phyloP scores from a whole-genome alignment of 2,888 invertebrate genomes.

The Schizotus pectinicornis region DNA sequence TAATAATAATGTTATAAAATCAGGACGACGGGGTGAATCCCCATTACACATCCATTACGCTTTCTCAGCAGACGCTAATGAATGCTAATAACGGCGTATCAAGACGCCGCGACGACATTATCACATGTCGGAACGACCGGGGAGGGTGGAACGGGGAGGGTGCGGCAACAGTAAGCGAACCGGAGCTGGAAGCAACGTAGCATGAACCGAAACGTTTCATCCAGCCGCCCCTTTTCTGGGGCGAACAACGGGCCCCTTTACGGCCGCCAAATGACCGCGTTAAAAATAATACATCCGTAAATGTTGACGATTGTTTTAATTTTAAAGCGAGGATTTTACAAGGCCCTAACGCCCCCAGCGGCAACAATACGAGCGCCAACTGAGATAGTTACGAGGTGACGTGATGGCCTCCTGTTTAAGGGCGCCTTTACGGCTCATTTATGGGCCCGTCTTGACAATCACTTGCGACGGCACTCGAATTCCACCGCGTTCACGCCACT shows the following conservation, averaged over 20 bases:
- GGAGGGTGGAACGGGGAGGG: too few species aligned
- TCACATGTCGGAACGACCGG: slow-evolving; percentile 29
- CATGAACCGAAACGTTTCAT: slow-evolving; percentile 10
- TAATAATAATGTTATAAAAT: slow-evolving; percentile 33
- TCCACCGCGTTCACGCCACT: too few species aligned
- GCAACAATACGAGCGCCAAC: too few species aligned
- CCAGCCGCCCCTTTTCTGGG: not conserved
- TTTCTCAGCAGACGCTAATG: slow-evolving; percentile 45
- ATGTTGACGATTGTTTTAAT: slow-evolving; percentile 27
- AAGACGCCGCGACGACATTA: slow-evolving; percentile 45
- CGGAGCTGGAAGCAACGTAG: slow-evolving; percentile 12
- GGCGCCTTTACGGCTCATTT: too few species aligned
- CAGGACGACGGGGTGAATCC: slow-evolving; percentile 22
- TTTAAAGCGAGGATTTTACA: slow-evolving; percentile 2
- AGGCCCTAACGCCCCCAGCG: too few species aligned
- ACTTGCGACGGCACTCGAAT: too few species aligned
- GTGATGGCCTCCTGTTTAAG: too few species aligned
- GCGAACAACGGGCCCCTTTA: slow-evolving; percentile 12
- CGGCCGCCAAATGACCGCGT: slow-evolving; percentile 14
- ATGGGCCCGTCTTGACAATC: too few species aligned
- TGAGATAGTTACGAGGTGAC: too few species aligned
- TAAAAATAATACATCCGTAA: slow-evolving; percentile 24
- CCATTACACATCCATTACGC: slow-evolving; percentile 40
- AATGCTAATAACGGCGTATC: slow-evolving; percentile 46
- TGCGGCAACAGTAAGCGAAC: not conserved